phyloP scores from a whole-genome alignment of 1,140 invertebrate genomes.

The Drosophila virilis region DNA sequence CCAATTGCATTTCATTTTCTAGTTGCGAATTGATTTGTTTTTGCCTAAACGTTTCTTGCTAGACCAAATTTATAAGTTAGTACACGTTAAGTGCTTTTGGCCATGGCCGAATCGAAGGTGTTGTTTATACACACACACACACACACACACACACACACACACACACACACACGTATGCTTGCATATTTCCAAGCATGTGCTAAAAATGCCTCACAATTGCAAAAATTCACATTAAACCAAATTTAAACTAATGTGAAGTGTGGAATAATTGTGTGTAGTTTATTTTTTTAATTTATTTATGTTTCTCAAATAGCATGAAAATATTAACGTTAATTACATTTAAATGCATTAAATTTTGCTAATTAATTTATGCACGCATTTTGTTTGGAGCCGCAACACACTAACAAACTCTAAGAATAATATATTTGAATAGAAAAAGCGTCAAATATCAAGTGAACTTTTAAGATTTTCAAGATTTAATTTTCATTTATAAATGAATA shows the following conservation, averaged over 20 bases:
- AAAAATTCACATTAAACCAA: constrained; percentile 19
- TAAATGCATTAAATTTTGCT: background rate
- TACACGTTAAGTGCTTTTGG: constrained; percentile 56
- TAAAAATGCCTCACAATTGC: constrained; percentile 39
- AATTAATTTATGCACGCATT: background rate
- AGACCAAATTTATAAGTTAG: constrained; percentile 62
- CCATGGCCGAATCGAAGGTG: constrained; percentile 6
- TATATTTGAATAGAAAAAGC: too few relatives aligned
- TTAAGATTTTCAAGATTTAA: background rate
- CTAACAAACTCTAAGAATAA: background rate
- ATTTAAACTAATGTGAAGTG: background rate
- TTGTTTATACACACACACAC: too few relatives aligned
- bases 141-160: too few relatives aligned
- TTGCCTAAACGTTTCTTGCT: constrained; percentile 69
- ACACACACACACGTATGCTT: background rate
- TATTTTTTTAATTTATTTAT: background rate
- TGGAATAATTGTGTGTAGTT: background rate
- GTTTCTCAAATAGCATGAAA: background rate
- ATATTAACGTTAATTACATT: too few relatives aligned
- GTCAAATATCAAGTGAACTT: too few relatives aligned
- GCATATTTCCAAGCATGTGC: constrained; percentile 33
- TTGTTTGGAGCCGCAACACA: background rate
- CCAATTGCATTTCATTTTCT: background rate
- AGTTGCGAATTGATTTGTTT: constrained; percentile 72
- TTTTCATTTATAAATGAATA: background rate